Conservation (phyloP, 2,797 vertebrate species). For the Perdix hodgsoniae region DNA sequence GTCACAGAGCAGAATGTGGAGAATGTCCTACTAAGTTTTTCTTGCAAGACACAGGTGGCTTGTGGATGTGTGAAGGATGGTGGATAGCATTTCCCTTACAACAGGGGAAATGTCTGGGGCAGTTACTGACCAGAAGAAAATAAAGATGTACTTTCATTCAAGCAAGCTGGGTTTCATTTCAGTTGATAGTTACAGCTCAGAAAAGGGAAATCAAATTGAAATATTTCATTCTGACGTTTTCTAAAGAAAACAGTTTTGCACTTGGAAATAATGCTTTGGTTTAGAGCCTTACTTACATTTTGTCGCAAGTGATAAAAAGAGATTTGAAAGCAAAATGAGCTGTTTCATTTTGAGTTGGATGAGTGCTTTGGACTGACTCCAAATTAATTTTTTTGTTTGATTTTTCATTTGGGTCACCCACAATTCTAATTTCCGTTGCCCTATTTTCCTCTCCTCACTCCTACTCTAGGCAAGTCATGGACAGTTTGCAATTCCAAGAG, state of each 20-base stretch:
- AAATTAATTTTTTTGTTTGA: background rate
- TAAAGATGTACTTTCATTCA: background rate
- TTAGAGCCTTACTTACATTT: background rate
- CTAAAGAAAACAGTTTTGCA: background rate
- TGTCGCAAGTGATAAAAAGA: slow-evolving; percentile 9
- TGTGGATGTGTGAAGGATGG: background rate
- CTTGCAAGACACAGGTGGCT: background rate
- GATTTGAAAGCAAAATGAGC: background rate
- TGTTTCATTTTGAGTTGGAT: slow-evolving; percentile 47
- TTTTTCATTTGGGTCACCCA: background rate
- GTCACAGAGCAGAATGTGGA: background rate
- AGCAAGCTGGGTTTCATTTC: background rate
- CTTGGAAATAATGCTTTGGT: background rate
- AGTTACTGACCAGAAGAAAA: background rate
- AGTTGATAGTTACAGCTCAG: background rate
- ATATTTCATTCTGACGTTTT: background rate
- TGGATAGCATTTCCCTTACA: background rate
- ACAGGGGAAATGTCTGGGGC: background rate
- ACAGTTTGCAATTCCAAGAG: background rate
- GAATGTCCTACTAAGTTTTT: background rate
- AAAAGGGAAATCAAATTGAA: background rate
- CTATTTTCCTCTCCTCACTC: slow-evolving; percentile 4
- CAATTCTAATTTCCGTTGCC: background rate
- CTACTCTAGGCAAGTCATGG: background rate
- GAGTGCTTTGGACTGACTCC: background rate